Base-by-base conservation (phyloP, 2,797 vertebrate species). In the Anabacerthia variegaticeps region DNA sequence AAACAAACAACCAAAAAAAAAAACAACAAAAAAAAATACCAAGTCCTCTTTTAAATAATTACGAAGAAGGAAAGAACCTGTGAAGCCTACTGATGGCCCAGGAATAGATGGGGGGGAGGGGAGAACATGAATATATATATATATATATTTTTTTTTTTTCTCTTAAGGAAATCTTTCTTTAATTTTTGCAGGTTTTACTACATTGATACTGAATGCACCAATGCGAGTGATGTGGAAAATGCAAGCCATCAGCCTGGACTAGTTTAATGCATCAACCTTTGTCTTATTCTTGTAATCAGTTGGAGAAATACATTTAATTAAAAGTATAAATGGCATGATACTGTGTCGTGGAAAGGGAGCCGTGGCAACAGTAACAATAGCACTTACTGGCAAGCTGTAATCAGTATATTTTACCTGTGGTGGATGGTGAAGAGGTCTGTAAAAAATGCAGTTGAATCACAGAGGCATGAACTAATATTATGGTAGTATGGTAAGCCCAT, bases 271-370 rank as follows among this genome's bases (percentile, higher is more conserved):
- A 67, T 72, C n/a, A 58, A 36, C 20, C 56, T 84, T 54, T 85
- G 14, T 56, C 51, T 95, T 69, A 91, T 37, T 67, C 71, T 48
- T 71, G 14, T 68, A 78, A 88, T 96, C 61, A 86, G 73, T 48
- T 63, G 74, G 34, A 93, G 46, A 95, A 95, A 95, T 30, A 2
- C 72, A 85, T 80, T 94, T 92, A 94, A 85, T 78, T 93, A 83
- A 71, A 48, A 24, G 6, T 41, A 32, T 78, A 92, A 97, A 89
- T 52, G 55, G 23, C 74, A 85, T 34, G n/a, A 73, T 77, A 72
- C 41, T 79, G 54, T 54, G 51, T 36, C 49, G 44, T 72, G 46
- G n/a, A 43, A 79, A 78, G 51, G 78, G n/a, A 97, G 76, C 43
- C 48, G 86, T 68, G 22, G 59, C 52, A 94, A 92, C 41, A 77